A percentile compares a stretch with the other conserved stretches of the same genome.
Evolutionary conservation across 2,888 invertebrate species (phyloP).

Genomic region (Epinotia bilunana): DNA sequence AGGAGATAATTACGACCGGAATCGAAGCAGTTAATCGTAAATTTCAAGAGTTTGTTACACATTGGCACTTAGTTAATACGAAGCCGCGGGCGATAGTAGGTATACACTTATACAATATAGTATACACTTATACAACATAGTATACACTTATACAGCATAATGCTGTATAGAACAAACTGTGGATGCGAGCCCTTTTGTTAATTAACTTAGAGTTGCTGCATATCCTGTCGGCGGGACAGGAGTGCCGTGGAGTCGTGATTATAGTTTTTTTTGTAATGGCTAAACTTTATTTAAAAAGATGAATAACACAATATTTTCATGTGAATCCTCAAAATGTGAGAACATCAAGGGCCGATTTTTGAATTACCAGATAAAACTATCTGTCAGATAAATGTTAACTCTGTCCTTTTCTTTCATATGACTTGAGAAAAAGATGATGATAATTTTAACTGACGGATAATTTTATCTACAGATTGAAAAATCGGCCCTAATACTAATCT

Average conservation of each 20-base stretch:
- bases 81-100: constrained; percentile 24
- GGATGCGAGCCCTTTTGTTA: constrained; percentile 75
- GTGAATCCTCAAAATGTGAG: not conserved
- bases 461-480: no score
- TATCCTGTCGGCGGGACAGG: constrained; percentile 67
- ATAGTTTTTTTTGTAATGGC: not conserved
- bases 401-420: no score
- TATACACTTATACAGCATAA: constrained; percentile 39
- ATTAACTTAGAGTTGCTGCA: constrained; percentile 74
- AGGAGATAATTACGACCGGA: constrained; percentile 13
- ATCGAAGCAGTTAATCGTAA: constrained; percentile 35
- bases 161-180: constrained; percentile 40
- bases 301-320: not conserved
- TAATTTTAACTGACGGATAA: no score
- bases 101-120: constrained; percentile 35
- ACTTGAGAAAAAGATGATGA: no score
- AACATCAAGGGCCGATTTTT: no score
- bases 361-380: no score
- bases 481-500: no score
- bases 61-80: constrained; percentile 44
- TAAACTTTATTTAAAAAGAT: no score
- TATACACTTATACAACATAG: constrained; percentile 35
- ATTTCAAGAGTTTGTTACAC: constrained; percentile 41
- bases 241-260: constrained; percentile 56
- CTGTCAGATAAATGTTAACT: no score